Conservation (phyloP, 2,797 vertebrate species). For the Pseudomugil tenellus region DNA sequence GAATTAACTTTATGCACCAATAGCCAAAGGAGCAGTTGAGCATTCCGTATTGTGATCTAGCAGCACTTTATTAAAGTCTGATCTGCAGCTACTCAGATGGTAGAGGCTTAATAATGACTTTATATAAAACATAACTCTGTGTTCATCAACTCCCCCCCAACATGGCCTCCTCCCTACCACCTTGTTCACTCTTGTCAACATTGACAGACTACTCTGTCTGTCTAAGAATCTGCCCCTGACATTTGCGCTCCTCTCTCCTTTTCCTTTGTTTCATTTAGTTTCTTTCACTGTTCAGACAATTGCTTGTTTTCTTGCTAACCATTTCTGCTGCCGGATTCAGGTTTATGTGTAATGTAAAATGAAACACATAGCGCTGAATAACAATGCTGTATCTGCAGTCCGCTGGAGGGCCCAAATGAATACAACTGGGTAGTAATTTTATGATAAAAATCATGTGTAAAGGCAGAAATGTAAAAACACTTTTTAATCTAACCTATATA, state of each 20-base stretch:
- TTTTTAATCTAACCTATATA: not conserved
- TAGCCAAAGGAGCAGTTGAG: constrained; percentile 41
- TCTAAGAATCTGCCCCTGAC: constrained; percentile 20
- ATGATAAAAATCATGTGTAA: not conserved
- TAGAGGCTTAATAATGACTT: constrained; percentile 58
- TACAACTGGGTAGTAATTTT: not conserved
- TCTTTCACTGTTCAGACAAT: constrained; percentile 25
- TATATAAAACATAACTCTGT: constrained; percentile 27
- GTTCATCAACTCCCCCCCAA: constrained; percentile 45
- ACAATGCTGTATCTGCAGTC: constrained; percentile 29
- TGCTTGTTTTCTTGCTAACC: constrained; percentile 12
- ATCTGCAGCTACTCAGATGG: constrained; percentile 57
- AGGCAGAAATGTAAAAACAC: not conserved
- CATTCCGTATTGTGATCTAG: constrained; percentile 36
- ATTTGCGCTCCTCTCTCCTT: constrained; percentile 18
- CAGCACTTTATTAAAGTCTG: constrained; percentile 67
- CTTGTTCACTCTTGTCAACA: constrained; percentile 21
- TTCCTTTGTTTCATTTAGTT: constrained; percentile 18
- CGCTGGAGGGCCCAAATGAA: not conserved
- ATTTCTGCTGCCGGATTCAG: constrained; percentile 11
- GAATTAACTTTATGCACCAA: constrained; percentile 24
- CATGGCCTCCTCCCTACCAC: constrained; percentile 22
- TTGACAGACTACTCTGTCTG: constrained; percentile 31
- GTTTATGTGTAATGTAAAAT: constrained; percentile 44
- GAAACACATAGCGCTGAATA: constrained; percentile 22